phyloP scores from a whole-genome alignment of 2,888 invertebrate genomes.

The Acronicta aceris region DNA sequence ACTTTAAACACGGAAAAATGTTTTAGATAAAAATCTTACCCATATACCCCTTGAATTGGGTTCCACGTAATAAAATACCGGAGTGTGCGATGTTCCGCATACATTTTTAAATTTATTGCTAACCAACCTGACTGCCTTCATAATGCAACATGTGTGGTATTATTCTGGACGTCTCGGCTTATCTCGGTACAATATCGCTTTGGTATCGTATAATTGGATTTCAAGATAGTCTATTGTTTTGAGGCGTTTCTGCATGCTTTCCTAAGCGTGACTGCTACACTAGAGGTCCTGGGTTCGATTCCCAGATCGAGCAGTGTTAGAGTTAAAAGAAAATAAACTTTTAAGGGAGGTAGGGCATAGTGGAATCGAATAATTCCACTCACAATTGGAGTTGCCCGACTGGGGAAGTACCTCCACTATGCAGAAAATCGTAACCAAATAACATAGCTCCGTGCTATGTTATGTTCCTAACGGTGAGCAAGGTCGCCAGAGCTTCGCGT shows the following conservation, averaged over 20 bases:
- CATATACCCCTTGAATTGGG: constrained; percentile 40
- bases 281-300: too few species aligned
- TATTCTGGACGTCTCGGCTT: constrained; percentile 27
- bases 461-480: too few species aligned
- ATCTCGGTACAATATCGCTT: constrained; percentile 27
- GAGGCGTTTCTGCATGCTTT: not conserved
- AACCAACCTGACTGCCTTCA: constrained; percentile 60
- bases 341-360: too few species aligned
- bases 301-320: too few species aligned
- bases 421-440: too few species aligned
- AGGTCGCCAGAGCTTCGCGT: too few species aligned
- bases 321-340: too few species aligned
- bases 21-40: constrained; percentile 41
- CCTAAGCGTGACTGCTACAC: too few species aligned
- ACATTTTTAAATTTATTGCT: constrained; percentile 73
- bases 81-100: constrained; percentile 54
- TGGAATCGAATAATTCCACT: too few species aligned
- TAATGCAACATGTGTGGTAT: constrained; percentile 48
- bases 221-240: not conserved
- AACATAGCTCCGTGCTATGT: too few species aligned
- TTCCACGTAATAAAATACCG: constrained; percentile 52
- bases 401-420: too few species aligned
- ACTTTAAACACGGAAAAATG: constrained; percentile 26
- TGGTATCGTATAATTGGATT: not conserved
- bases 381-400: too few species aligned